Evolutionary conservation across 1,140 invertebrate genomes (phyloP), one percentile per base, ranked within the genome.

Genomic region (Sinonovacula constricta): DNA sequence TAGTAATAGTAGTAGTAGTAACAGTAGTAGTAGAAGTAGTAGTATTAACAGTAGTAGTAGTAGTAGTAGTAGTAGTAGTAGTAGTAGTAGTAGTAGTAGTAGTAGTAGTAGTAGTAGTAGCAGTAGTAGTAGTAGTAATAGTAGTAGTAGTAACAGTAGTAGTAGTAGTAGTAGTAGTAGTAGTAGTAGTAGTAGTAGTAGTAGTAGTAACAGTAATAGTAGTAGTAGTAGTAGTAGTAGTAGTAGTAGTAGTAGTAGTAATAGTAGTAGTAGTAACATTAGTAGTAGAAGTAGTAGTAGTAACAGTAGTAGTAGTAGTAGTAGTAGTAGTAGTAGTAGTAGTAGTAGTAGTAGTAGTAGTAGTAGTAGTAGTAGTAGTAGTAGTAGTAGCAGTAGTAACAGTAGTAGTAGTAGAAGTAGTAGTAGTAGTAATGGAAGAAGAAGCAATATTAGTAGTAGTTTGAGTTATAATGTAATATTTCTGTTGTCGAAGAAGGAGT

Each of bases 201-300:
- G 28, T n/a, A 31, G 28, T 60, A 0, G 31, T 59, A 49, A n/a
- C n/a, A 49, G 45, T 49, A 49, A 49, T 49, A 49, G 45, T 49
- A 49, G 45, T 49, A 49, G 45, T 49, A 49, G n/a, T 70, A 90
- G 91, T 86, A 95, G 22, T 34, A n/a, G 94, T 66, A 93, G 92
- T 79, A 93, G 70, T 92, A 92, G 34, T 34, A n/a, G 31, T 15
- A 49, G 65, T 15, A 51, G n/a, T 15, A 18, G 34, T 34, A n/a
- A 15, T 22, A 51, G 33, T 34, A 45, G 22, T 65, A 36, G 22
- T 39, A 36, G 7, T 18, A 36, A n/a, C n/a, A n/a, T n/a, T n/a
- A n/a, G n/a, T n/a, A n/a, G n/a, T n/a, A n/a, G n/a, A n/a, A n/a
- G n/a, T 18, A 62, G 54, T 24, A 56, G 30, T 34, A 90, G 3